Base-by-base conservation (phyloP, 92 coral and sea anemone species). In the Muricea muricata region DNA sequence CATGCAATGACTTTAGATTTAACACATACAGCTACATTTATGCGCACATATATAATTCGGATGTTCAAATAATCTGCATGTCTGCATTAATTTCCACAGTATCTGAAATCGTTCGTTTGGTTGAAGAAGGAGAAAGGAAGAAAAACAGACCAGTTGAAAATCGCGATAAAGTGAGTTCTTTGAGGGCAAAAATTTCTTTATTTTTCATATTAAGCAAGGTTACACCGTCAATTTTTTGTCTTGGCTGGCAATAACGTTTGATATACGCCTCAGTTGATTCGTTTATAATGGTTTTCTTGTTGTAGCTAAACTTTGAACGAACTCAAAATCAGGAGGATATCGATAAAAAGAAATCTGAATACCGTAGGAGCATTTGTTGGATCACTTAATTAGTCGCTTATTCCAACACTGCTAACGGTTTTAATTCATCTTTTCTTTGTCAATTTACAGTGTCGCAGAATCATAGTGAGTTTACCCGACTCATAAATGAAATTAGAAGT, bases 391-490 rank as follows among this genome's bases (percentile, higher is more conserved):
- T n/a, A n/a, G n/a, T n/a, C n/a, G n/a, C n/a, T n/a, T n/a, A n/a
- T n/a, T n/a, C n/a, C n/a, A n/a, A n/a, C n/a, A n/a, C n/a, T n/a
- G n/a, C n/a, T n/a, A n/a, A n/a, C n/a, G n/a, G n/a, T n/a, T n/a
- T n/a, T n/a, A n/a, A n/a, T n/a, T n/a, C n/a, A n/a, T n/a, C n/a
- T n/a, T n/a, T n/a, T n/a, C n/a, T n/a, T n/a, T n/a, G n/a, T n/a
- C n/a, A n/a, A n/a, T n/a, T n/a, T n/a, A n/a, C n/a, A 94, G 98
- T 95, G 88, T 83, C 79, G 33, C 84, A 93, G 39, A 86, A 95
- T 57, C 74, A 93, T 14, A 61, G 65, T 2, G 91, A 93, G 3
- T 95, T 95, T 86, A 76, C 80, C 28, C 89, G 91, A 73, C 83
- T 95, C 4, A 91, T 95, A 46, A 84, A 85, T 54, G 89, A 93